Evolutionary conservation across 2,113 vertebrate species (phyloP), one percentile per base, ranked within the genome.

Genomic region (Ctenomys sociabilis): DNA sequence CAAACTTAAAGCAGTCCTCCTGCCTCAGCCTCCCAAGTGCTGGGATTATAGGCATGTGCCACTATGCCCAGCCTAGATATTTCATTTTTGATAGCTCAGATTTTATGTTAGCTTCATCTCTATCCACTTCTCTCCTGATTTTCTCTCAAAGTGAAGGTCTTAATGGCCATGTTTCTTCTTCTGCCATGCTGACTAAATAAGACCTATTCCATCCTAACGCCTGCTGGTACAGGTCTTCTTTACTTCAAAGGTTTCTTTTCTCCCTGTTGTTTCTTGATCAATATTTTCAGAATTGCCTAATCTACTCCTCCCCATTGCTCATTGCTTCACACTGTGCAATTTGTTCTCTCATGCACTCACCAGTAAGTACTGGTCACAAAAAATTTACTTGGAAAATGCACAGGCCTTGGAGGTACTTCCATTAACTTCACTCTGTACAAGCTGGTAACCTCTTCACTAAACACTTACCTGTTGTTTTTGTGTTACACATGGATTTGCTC

Each of bases 171-270:
- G 45, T 28, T 83, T 82, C 40, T 63, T 92, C 73, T 86, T 93
- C 88, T 80, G 35, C 16, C 32, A 83, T 72, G 19, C 64, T 61
- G 11, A 90, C 40, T 87, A 85, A 68, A 0, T 85, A 85, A 95
- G n/a, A 22, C 10, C 52, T 82, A 17, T 63, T 54, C 81, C 64
- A 85, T 24, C 12, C 0, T 26, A 91, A 77, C 54, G 73, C 66
- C 64, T 49, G 70, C 72, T 72, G 43, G 75, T n/a, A 59, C 5
- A n/a, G 64, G 64, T 45, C 85, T 93, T 78, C 63, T 91, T 54
- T 59, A 88, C 63, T 94, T 96, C 91, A 93, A 94, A 95, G 5
- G 17, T 64, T 93, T 84, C 70, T 89, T 88, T 49, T 80, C 68
- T 90, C 57, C 75, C 81, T 32, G 64, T 87, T 89, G 63, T 75